Conservation (phyloP, 2,113 vertebrate species). For the Oreochromis tanganicae region DNA sequence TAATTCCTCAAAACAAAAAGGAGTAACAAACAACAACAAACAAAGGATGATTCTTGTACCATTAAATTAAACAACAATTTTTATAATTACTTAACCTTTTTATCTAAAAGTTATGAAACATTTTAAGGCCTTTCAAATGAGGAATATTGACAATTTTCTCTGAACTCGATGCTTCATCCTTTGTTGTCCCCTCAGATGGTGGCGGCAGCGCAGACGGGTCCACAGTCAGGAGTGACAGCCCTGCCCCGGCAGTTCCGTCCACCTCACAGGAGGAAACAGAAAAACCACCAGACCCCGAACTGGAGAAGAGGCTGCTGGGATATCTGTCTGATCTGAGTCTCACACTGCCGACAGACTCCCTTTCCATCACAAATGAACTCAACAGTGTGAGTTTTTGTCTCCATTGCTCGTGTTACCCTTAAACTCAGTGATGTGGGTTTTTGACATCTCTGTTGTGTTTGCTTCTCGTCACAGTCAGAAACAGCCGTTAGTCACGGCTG, state of each 20-base stretch:
- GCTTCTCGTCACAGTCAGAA: conserved; percentile 69
- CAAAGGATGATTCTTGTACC: neutral
- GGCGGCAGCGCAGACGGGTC: conserved; percentile 72
- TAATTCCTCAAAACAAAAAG: neutral
- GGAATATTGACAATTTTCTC: neutral
- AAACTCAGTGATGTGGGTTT: neutral
- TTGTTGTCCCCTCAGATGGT: conserved; percentile 50
- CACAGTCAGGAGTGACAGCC: conserved; percentile 82
- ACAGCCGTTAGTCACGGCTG: conserved; percentile 72
- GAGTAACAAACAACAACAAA: neutral
- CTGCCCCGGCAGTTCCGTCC: conserved; percentile 69
- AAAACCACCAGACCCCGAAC: conserved; percentile 81
- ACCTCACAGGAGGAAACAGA: conserved; percentile 67
- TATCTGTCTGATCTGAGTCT: conserved; percentile 85
- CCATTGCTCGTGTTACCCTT: neutral
- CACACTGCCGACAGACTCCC: conserved; percentile 81
- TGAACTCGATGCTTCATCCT: neutral
- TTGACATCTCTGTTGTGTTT: neutral
- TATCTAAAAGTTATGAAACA: accelerated
- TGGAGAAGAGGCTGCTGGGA: conserved; percentile 84
- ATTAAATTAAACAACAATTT: neutral
- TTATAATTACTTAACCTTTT: neutral
- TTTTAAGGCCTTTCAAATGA: neutral
- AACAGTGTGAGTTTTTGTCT: conserved; percentile 70
- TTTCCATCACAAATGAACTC: conserved; percentile 81